phyloP scores from a whole-genome alignment of 2,797 vertebrate genomes.

The Chiloscyllium punctatum region DNA sequence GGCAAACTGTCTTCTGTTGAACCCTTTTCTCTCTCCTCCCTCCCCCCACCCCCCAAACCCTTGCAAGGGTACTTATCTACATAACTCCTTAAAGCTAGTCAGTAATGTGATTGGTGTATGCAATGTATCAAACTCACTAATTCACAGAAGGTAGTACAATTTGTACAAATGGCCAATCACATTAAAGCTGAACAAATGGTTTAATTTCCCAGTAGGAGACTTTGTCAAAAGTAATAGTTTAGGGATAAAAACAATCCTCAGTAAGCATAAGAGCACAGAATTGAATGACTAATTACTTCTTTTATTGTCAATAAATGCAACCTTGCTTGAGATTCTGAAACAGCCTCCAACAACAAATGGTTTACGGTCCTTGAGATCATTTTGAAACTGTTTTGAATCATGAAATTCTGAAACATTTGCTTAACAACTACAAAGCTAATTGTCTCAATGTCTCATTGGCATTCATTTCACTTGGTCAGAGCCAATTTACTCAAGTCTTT shows the following conservation, averaged over 20 bases:
- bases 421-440: not conserved
- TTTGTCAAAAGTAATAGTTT: slow-evolving; percentile 28
- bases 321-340: not conserved
- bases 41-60: slow-evolving; percentile 41
- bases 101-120: slow-evolving; percentile 51
- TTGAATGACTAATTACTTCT: not conserved
- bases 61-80: slow-evolving; percentile 58
- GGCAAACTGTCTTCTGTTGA: slow-evolving; percentile 61
- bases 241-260: not conserved
- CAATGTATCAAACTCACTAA: slow-evolving; percentile 57
- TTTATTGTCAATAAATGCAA: not conserved
- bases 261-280: not conserved
- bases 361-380: not conserved
- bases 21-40: slow-evolving; percentile 47
- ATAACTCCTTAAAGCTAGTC: slow-evolving; percentile 62
- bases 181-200: slow-evolving; percentile 32
- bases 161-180: slow-evolving; percentile 56
- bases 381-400: not conserved
- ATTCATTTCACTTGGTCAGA: not conserved
- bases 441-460: not conserved
- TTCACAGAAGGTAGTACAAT: slow-evolving; percentile 66
- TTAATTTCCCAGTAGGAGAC: slow-evolving; percentile 18
- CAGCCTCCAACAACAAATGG: not conserved
- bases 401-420: not conserved
- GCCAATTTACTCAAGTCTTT: not conserved